Evolutionary conservation across 2,888 invertebrate species (phyloP).

Genomic region (Chrysolina americana): DNA sequence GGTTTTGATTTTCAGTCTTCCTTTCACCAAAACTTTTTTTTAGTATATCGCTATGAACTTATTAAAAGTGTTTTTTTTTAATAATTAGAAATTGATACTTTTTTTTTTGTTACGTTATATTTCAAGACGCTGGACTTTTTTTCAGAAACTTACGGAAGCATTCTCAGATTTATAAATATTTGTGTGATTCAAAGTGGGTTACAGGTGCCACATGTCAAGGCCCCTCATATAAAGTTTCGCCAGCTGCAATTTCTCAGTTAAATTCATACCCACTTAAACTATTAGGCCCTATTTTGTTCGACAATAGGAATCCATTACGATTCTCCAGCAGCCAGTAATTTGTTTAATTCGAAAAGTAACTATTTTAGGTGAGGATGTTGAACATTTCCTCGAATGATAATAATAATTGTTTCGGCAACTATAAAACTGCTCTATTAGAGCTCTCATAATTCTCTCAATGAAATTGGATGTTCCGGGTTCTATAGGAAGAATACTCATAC

Average conservation of each 20-base stretch:
- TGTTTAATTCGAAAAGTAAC: not conserved
- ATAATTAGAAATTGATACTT: no score
- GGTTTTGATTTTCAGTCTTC: no score
- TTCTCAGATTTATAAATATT: no score
- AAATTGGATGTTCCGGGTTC: not conserved
- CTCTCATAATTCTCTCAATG: not conserved
- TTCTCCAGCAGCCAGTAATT: not conserved
- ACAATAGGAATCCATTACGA: conserved; percentile 7
- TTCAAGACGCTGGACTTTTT: no score
- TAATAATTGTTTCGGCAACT: not conserved
- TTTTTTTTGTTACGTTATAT: no score
- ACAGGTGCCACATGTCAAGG: conserved; percentile 1
- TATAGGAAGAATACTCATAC: no score
- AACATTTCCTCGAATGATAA: not conserved
- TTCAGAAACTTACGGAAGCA: no score
- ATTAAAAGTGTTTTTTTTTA: no score
- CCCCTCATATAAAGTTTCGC: not conserved
- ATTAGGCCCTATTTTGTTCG: conserved; percentile 7
- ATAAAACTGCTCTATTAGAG: not conserved
- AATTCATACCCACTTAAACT: conserved; percentile 14
- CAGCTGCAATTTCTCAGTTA: conserved; percentile 35
- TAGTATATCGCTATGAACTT: no score
- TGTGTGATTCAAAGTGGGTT: not conserved
- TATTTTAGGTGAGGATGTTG: conserved; percentile 3
- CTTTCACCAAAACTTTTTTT: no score